phyloP scores from a whole-genome alignment of 1,140 invertebrate genomes.

The Ceratina japonica region DNA sequence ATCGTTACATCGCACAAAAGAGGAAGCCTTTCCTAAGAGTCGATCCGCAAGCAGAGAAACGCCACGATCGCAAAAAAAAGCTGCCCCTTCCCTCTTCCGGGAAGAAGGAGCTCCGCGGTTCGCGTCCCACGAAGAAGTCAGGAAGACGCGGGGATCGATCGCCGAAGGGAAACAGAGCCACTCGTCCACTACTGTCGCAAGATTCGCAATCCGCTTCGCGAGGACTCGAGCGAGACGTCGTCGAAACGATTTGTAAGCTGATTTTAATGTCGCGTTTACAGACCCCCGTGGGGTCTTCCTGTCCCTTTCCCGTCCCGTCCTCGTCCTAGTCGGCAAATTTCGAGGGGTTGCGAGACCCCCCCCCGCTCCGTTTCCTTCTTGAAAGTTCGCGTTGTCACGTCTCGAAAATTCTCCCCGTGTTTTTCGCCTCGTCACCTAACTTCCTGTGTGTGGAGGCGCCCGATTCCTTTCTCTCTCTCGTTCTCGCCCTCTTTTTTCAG shows the following conservation, averaged over 20 bases:
- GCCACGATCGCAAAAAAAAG: constrained; percentile 60
- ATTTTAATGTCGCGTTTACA: constrained; percentile 72
- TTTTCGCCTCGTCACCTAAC: constrained; percentile 51
- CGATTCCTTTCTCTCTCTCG: not conserved
- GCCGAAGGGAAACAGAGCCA: not conserved
- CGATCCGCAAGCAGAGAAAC: constrained; percentile 55
- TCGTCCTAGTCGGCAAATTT: constrained; percentile 54
- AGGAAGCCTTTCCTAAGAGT: constrained; percentile 36
- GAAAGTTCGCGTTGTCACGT: constrained; percentile 22
- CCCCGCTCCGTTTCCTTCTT: not conserved
- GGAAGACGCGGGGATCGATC: constrained; percentile 26
- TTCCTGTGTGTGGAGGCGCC: not conserved
- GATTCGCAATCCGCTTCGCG: constrained; percentile 54
- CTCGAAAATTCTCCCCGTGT: constrained; percentile 24
- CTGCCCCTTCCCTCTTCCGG: not conserved
- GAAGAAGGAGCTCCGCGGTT: not conserved
- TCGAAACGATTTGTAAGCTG: constrained; percentile 69
- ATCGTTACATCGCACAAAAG: constrained; percentile 48
- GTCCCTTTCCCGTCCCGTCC: constrained; percentile 7
- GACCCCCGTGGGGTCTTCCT: constrained; percentile 48
- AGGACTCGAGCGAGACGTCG: constrained; percentile 53
- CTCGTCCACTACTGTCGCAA: constrained; percentile 47
- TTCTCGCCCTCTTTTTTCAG: constrained; percentile 27
- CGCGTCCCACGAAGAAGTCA: constrained; percentile 9
- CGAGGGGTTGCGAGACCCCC: constrained; percentile 38